phyloP scores from a whole-genome alignment of 2,888 invertebrate genomes.

The Macrosiphum euphorbiae region DNA sequence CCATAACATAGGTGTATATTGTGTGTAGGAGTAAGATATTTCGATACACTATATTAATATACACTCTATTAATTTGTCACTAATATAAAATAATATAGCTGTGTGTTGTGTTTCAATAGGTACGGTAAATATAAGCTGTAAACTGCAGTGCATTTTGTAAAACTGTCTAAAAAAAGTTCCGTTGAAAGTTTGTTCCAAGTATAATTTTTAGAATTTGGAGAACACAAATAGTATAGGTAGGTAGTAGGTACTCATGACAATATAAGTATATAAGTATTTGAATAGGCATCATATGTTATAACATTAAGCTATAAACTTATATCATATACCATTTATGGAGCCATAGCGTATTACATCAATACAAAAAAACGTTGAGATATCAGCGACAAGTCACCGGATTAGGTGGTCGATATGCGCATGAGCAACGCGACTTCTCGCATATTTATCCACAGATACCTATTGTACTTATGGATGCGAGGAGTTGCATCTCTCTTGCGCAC shows the following conservation, averaged over 20 bases:
- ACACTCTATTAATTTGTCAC: neutral
- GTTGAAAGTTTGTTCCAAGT: neutral
- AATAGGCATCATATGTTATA: neutral
- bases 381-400: no score
- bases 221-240: neutral
- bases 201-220: neutral
- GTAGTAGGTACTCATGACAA: no score
- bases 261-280: neutral
- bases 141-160: neutral
- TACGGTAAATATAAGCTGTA: neutral
- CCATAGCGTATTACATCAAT: no score
- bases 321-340: no score
- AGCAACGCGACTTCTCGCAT: no score
- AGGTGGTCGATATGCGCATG: no score
- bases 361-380: no score
- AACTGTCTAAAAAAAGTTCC: neutral
- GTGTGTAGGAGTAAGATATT: neutral
- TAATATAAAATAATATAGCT: neutral
- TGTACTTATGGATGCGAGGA: no score
- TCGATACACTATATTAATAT: no score
- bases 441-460: no score
- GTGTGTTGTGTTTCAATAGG: neutral
- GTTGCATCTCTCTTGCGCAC: no score
- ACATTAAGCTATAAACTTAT: neutral
- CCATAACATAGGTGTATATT: neutral